Evolutionary conservation across 2,797 vertebrate genomes (phyloP).

Genomic region (Halcyon badia): DNA sequence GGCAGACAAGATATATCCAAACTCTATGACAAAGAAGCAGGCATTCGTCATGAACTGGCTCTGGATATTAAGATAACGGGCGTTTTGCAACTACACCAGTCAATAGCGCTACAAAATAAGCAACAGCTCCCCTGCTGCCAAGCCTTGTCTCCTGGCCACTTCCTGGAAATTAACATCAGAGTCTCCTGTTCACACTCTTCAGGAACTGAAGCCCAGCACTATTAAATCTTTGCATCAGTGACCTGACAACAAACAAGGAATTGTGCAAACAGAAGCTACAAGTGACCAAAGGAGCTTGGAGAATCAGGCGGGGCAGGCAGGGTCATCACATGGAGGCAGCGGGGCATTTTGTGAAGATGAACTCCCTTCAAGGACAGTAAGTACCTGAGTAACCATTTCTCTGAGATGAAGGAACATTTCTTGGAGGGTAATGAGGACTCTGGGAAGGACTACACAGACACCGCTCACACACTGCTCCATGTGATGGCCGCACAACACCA

Average conservation of each 20-base stretch:
- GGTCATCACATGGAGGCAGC: accelerated
- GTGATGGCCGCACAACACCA: accelerated
- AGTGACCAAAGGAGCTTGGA: not conserved
- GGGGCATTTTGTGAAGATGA: not conserved
- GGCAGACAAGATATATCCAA: not conserved
- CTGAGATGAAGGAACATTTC: not conserved
- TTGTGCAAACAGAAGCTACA: not conserved
- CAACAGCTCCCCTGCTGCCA: not conserved
- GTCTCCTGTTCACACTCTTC: not conserved
- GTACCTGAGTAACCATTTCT: not conserved
- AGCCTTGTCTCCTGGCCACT: not conserved
- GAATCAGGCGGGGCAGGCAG: not conserved
- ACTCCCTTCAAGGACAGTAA: not conserved
- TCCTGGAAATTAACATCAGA: not conserved
- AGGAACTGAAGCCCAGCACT: not conserved
- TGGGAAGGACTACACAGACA: not conserved
- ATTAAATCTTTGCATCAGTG: not conserved
- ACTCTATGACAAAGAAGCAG: not conserved
- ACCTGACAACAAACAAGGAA: not conserved
- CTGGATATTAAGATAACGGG: not conserved
- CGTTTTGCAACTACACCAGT: not conserved
- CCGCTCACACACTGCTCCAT: not conserved
- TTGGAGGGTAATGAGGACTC: not conserved
- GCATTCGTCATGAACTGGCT: not conserved
- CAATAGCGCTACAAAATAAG: not conserved